Evolutionary conservation across 2,113 vertebrate species (phyloP).

Genomic region (Podarcis raffonei): DNA sequence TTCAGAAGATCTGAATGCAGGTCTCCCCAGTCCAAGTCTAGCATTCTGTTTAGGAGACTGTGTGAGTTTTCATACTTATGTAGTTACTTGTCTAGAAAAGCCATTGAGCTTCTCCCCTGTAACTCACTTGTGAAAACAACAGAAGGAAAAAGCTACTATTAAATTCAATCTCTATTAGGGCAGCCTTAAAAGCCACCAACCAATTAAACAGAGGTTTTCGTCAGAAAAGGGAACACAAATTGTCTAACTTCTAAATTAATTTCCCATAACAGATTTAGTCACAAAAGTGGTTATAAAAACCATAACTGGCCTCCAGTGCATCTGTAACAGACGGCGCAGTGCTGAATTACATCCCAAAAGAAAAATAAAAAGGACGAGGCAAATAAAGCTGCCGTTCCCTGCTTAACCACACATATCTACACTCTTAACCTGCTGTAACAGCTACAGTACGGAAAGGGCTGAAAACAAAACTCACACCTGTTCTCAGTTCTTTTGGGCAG

Average conservation of each 20-base stretch:
- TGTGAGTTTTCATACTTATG: not conserved
- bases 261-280: slow-evolving; percentile 56
- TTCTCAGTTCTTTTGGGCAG: slow-evolving; percentile 27
- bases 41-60: not conserved
- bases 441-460: slow-evolving; percentile 1
- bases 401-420: slow-evolving; percentile 55
- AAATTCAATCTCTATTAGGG: slow-evolving; percentile 1
- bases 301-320: slow-evolving; percentile 55
- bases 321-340: slow-evolving; percentile 43
- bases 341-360: slow-evolving; percentile 51
- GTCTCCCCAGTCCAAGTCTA: not conserved
- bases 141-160: slow-evolving; percentile 14
- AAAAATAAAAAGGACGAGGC: slow-evolving; percentile 45
- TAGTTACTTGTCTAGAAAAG: slow-evolving; percentile 15
- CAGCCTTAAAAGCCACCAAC: slow-evolving; percentile 30
- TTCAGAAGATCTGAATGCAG: not conserved
- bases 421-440: slow-evolving; percentile 35
- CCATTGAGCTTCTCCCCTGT: not conserved
- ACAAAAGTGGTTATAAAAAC: slow-evolving; percentile 56
- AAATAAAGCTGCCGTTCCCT: slow-evolving; percentile 51
- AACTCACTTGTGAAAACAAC: not conserved
- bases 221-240: slow-evolving; percentile 41
- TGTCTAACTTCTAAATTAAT: slow-evolving; percentile 58
- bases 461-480: slow-evolving; percentile 37
- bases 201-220: slow-evolving; percentile 28